phyloP scores from a whole-genome alignment of 1,140 invertebrate genomes.

The Drosophila elegans region DNA sequence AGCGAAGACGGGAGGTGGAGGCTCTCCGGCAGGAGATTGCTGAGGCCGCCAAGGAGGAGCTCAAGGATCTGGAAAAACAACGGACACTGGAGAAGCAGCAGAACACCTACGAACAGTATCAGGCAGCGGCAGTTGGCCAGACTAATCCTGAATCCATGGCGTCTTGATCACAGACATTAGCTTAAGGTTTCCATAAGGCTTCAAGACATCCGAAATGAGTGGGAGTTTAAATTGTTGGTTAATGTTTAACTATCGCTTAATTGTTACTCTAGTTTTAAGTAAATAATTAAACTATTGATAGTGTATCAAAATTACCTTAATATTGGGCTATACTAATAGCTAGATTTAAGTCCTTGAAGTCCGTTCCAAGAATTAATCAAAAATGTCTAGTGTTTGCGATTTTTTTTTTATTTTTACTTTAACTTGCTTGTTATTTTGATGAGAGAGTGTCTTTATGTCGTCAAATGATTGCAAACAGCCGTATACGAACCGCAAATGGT shows the following conservation, averaged over 20 bases:
- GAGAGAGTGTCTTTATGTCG: slow-evolving; percentile 58
- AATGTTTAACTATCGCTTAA: slow-evolving; percentile 61
- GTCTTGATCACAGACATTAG: background rate
- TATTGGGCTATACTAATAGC: background rate
- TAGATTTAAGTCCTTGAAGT: background rate
- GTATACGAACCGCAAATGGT: slow-evolving; percentile 12
- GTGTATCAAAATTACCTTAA: background rate
- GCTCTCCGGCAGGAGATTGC: slow-evolving; percentile 66
- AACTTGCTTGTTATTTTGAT: slow-evolving; percentile 82
- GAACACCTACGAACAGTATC: slow-evolving; percentile 68
- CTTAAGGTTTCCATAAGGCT: background rate
- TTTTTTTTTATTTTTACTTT: slow-evolving; percentile 79
- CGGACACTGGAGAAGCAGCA: slow-evolving; percentile 45
- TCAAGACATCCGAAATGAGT: background rate
- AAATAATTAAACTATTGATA: background rate
- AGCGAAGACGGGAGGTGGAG: slow-evolving; percentile 56
- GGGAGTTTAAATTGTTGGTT: slow-evolving; percentile 42
- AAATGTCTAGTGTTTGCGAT: slow-evolving; percentile 45
- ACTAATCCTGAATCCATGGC: background rate
- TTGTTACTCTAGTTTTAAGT: slow-evolving; percentile 30
- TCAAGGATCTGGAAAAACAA: slow-evolving; percentile 58
- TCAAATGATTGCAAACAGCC: slow-evolving; percentile 52
- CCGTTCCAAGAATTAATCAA: background rate
- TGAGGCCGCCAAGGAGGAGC: slow-evolving; percentile 69
- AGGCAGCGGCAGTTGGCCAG: slow-evolving; percentile 44